These are phyloP conservation scores for Aramus guarauna DNA, from an alignment of 2,113 vertebrate species.

Conservation along the genomic window DNA sequence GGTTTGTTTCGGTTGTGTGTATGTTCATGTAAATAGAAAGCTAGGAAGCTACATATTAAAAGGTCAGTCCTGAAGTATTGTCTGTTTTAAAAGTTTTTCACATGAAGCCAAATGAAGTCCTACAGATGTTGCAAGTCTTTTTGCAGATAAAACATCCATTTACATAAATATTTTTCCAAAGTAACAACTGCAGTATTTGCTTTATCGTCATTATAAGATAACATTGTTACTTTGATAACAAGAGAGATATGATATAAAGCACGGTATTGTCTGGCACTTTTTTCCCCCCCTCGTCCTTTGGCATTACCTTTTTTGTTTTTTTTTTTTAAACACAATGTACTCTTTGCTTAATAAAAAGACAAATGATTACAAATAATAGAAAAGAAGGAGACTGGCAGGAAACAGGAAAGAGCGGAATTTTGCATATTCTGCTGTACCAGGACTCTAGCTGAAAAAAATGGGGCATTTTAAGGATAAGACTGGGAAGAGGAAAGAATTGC, in stretches of 20 bases:
- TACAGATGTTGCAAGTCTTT: neutral
- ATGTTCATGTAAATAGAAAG: neutral
- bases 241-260: neutral
- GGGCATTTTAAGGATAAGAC: neutral
- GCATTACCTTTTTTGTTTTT: neutral
- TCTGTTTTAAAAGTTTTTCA: conserved; percentile 15
- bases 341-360: neutral
- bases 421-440: neutral
- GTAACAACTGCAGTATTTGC: neutral
- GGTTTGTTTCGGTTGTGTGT: neutral
- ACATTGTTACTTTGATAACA: neutral
- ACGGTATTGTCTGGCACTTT: neutral
- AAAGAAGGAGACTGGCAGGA: neutral
- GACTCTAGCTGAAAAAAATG: neutral
- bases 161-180: neutral
- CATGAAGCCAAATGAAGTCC: neutral
- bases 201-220: neutral
- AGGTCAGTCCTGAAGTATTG: neutral
- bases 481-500: neutral
- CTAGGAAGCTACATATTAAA: neutral
- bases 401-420: neutral
- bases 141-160: conserved; percentile 12
- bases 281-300: neutral
- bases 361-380: neutral
- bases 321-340: neutral